Evolutionary conservation across 2,113 vertebrate genomes (phyloP).

Genomic region (Procapra przewalskii): DNA sequence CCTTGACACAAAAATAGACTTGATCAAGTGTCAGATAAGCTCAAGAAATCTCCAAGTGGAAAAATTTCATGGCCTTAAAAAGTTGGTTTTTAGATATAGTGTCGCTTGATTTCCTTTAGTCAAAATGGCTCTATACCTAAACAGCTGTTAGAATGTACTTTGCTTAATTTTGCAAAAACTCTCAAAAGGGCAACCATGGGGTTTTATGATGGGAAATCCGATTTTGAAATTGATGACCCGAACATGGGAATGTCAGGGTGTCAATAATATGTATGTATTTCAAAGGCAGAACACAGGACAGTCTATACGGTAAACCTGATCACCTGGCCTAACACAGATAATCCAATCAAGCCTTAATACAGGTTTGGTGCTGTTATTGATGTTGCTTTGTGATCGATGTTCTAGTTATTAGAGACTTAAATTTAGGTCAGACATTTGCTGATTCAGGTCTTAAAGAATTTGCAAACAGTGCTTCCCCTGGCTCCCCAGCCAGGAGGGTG

Average conservation of each 20-base stretch:
- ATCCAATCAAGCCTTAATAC: neutral
- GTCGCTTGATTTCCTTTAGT: neutral
- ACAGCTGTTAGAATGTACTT: neutral
- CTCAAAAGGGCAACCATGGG: neutral
- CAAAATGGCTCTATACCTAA: neutral
- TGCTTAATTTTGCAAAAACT: neutral
- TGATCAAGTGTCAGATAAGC: neutral
- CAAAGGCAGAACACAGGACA: neutral
- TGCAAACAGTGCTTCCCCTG: neutral
- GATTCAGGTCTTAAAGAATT: slow-evolving; percentile 22
- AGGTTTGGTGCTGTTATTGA: neutral
- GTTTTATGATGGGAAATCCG: neutral
- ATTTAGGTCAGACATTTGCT: neutral
- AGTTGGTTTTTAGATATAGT: neutral
- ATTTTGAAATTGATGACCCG: neutral
- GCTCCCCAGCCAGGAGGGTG: neutral
- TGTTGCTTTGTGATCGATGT: neutral
- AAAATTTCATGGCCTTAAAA: neutral
- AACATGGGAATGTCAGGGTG: neutral
- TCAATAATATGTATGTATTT: no score
- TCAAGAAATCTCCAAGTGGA: neutral
- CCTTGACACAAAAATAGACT: neutral
- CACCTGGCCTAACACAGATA: neutral
- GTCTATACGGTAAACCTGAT: neutral
- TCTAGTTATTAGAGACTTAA: neutral